Evolutionary conservation across 2,888 invertebrate genomes (phyloP), one percentile per base, ranked within the genome.

Genomic region (Vannuccia rotundouncinata): DNA sequence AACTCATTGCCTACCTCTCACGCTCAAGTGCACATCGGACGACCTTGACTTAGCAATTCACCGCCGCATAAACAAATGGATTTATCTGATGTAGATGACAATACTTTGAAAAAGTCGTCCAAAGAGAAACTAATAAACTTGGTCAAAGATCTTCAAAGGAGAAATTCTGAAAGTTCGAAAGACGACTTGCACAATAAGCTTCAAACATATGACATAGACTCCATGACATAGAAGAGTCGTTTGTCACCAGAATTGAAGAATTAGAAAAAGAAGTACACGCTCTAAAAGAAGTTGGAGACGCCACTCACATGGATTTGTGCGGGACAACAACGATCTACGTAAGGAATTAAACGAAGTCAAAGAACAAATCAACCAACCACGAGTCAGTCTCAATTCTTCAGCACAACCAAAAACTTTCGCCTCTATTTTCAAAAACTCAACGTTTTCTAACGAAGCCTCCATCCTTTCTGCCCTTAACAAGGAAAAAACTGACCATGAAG

Each of bases 401-500:
- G 25, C 66, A 22, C 66, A 66, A 66, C 66, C 66, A 66, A 66
- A 66, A 22, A n/a, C n/a, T n/a, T n/a, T n/a, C n/a, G n/a, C n/a
- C n/a, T n/a, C n/a, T n/a, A n/a, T 66, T 45, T 45, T 45, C 45
- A 45, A 45, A 45, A 45, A 45, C 17, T 5, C 66, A 22, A 17
- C 66, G 66, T 66, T 17, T 66, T 66, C 66, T 5, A 66, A 66
- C 66, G 66, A 66, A 66, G 66, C 66, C 13, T 66, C 66, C 25
- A 66, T 66, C 13, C 66, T 66, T 22, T 66, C 22, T n/a, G 66
- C 66, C 66, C 10, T 22, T 22, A 66, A 66, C 66, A 66, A 66
- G 66, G 66, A 66, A 66, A 66, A 66, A 66, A 66, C 66, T 66
- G 66, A 66, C 66, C 66, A 66, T 22, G 66, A 66, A 13, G 66